Evolutionary conservation across 2,888 invertebrate species (phyloP).

Genomic region (Noctua janthina): DNA sequence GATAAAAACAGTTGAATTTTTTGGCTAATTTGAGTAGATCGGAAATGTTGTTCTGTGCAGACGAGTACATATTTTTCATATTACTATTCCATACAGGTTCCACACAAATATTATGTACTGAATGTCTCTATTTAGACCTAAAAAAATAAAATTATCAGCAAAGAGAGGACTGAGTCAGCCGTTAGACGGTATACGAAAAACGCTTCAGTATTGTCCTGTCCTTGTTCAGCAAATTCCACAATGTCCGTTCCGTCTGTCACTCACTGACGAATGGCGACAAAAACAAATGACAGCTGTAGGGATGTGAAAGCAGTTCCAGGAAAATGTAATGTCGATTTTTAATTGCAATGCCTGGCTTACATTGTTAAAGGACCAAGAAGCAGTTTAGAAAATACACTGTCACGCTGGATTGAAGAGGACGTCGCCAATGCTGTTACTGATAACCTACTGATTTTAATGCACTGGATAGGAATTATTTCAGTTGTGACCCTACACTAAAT

Average conservation of each 20-base stretch:
- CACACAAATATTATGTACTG: conserved; percentile 50
- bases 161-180: conserved; percentile 29
- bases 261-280: conserved; percentile 39
- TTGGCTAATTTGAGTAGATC: conserved; percentile 94
- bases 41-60: conserved; percentile 84
- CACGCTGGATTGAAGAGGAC: neutral
- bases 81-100: conserved; percentile 75
- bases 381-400: neutral
- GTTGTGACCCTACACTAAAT: neutral
- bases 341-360: neutral
- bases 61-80: conserved; percentile 89
- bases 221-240: conserved; percentile 64
- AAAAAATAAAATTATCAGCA: conserved; percentile 34
- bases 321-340: neutral
- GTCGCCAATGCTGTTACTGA: neutral
- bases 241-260: conserved; percentile 53
- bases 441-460: neutral
- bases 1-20: conserved; percentile 97
- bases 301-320: conserved; percentile 7
- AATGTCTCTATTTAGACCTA: conserved; percentile 42
- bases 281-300: conserved; percentile 59
- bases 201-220: conserved; percentile 50
- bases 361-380: neutral
- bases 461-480: neutral
- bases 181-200: conserved; percentile 49